Evolutionary conservation across 2,888 invertebrate species (phyloP), one percentile per base, ranked within the genome.

Genomic region (Lochmaea crataegi): DNA sequence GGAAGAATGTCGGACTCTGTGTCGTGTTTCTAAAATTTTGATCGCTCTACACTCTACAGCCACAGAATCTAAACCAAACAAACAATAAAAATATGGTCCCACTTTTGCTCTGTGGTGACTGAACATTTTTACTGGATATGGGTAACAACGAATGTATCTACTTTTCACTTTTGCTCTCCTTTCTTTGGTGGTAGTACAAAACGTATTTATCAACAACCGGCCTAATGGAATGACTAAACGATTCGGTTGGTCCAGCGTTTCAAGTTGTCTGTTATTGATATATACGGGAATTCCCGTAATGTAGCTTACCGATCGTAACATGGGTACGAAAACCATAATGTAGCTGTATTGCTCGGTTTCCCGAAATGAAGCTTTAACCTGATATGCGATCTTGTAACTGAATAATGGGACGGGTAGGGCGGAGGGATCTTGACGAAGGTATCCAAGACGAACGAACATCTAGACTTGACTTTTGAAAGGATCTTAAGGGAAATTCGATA

Each of bases 241-340:
- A 12, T 18, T 57, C 18, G 70, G 70, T 71, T 69, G 67, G 70
- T 69, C 65, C 64, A 45, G 53, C 60, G 61, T 70, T 71, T 53
- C 60, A 71, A 58, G 45, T 65, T 65, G 68, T 61, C 70, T 57
- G 72, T 77, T 77, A 76, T 76, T 76, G 76, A 75, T 75, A 75
- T 74, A 60, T 76, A 70, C 73, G 70, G 64, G 70, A 77, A 77
- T 76, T 77, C 76, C 74, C 74, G 61, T 68, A 75, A 63, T 75
- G 67, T 68, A 60, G 67, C 72, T 74, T 64, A 63, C 70, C 76
- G 48, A 72, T 72, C 72, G 72, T 77, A 75, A 77, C 77, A 77
- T 71, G 77, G 77, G 72, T 74, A 68, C 67, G 65, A 72, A 72
- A 75, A 71, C 70, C 70, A 53, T 57, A 69, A 64, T 65, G 71